These are phyloP conservation scores for Mylabris phalerata DNA, from an alignment of 1,140 invertebrate species.

Conservation along the genomic window DNA sequence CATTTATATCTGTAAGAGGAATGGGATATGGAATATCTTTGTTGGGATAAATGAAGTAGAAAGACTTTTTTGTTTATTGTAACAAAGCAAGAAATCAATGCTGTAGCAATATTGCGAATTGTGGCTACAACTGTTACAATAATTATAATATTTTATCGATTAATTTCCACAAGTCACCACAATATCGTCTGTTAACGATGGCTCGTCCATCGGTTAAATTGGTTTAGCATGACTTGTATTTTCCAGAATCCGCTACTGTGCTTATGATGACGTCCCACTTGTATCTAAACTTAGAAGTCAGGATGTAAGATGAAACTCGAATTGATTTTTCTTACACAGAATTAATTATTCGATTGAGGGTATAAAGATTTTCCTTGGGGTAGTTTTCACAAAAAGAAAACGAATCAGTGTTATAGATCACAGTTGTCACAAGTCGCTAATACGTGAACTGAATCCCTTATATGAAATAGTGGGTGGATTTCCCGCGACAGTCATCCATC, in stretches of 20 bases:
- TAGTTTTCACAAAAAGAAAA: neutral
- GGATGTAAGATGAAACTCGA: neutral
- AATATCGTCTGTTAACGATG: slow-evolving; percentile 41
- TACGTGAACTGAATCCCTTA: slow-evolving; percentile 37
- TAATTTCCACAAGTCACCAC: slow-evolving; percentile 40
- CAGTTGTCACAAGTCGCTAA: slow-evolving; percentile 42
- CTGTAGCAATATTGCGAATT: slow-evolving; percentile 9
- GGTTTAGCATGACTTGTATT: slow-evolving; percentile 40
- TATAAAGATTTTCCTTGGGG: neutral
- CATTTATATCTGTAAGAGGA: too few relatives aligned
- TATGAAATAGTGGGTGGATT: slow-evolving; percentile 37
- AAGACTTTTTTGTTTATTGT: too few relatives aligned
- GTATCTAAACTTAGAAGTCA: slow-evolving; percentile 6
- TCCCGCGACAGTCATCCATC: slow-evolving; percentile 43
- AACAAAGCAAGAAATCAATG: too few relatives aligned
- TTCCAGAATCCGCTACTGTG: slow-evolving; percentile 36
- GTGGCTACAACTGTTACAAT: slow-evolving; percentile 36
- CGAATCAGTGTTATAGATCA: slow-evolving; percentile 43
- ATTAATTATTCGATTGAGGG: slow-evolving; percentile 11
- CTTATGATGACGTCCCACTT: slow-evolving; percentile 42
- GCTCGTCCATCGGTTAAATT: slow-evolving; percentile 38
- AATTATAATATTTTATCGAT: slow-evolving; percentile 43
- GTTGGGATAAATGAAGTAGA: too few relatives aligned
- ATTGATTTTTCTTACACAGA: slow-evolving; percentile 6
- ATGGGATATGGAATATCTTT: too few relatives aligned